Evolutionary conservation across 2,888 invertebrate species (phyloP), one percentile per base, ranked within the genome.

Genomic region (Cremastinae sp.): DNA sequence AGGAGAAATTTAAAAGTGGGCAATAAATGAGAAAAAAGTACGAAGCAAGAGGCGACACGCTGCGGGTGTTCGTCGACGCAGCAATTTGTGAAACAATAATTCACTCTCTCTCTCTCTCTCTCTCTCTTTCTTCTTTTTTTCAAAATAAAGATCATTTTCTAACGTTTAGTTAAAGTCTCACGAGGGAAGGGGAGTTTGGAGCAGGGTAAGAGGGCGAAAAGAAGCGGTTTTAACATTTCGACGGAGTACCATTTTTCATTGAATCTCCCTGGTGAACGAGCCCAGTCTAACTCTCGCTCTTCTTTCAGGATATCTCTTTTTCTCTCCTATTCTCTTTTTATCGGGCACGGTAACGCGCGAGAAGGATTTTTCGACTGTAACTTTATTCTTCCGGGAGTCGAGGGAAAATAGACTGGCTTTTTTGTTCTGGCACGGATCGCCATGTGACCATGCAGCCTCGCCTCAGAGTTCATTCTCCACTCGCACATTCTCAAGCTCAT

Each of bases 181-280:
- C 41, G 47, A 16, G 38, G 47, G 64, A 12, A 43, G 20, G 56
- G 22, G 14, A 2, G 5, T 7, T 38, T 18, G 47, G 36, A 10
- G 45, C 36, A 43, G 3, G 34, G 51, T 3, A 43, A 71, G 18
- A 56, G 64, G 16, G 49, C 41, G 34, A 62, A n/a, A n/a, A n/a
- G n/a, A 68, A 49, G 34, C 49, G 41, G 47, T 58, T 58, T 62
- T 53, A 28, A 20, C 68, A 34, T 47, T 66, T 41, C 41, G 53
- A 41, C 65, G 12, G 36, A 34, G 47, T 28, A 14, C 59, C 62
- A 74, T 74, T 69, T 74, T 69, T 74, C 74, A 69, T 74, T 58
- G 43, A 22, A 45, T 3, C 47, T 69, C 56, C 59, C 49, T 28
- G 14, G 64, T 64, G 54, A 43, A 43, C 36, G n/a, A 7, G 14